Base-by-base conservation (phyloP, 2,797 vertebrate species). In the Perdix hodgsoniae region DNA sequence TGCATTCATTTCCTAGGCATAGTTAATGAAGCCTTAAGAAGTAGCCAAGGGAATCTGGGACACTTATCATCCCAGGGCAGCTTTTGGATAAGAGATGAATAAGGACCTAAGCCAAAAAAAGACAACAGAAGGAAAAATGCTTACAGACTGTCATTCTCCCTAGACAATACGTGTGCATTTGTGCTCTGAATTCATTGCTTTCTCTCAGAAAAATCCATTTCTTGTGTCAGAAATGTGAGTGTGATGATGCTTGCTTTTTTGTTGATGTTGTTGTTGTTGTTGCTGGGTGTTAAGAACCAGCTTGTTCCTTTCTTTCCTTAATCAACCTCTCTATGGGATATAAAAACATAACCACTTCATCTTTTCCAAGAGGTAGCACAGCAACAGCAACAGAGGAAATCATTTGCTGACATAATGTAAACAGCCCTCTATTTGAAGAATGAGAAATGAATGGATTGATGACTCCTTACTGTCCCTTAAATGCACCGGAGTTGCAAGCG, bases 351-450 rank as follows among this genome's bases (percentile, higher is more conserved):
- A 94, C 67, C 49, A 60, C 88, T 96, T 96, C 90, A 94, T 95
- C 96, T 90, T 93, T 96, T 95, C 56, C 90, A 87, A 91, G 52
- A 96, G 87, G 97, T 95, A 96, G 85, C 47, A 85, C 94, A 95
- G 93, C 75, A 94, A 2, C 79, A 91, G 81, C 93, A 93, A 63
- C 66, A 87, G 92, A 93, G 84, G 94, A 87, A 93, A 96, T 91
- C 65, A 79, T 91, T 88, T 96, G 94, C 89, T 96, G 93, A 96
- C 93, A 95, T 71, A 83, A 94, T 76, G 65, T 95, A 96, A 97
- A 97, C 83, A 94, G 65, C 61, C 65, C 86, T 96, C 83, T 77
- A 61, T 96, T 94, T 96, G 90, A 95, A 89, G 78, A 91, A 96
- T 92, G 86, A 96, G 83, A 83, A 83, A 78, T 81, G 70, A 88